Base-by-base conservation (phyloP, 2,888 invertebrate genomes). In the Meganola albula region DNA sequence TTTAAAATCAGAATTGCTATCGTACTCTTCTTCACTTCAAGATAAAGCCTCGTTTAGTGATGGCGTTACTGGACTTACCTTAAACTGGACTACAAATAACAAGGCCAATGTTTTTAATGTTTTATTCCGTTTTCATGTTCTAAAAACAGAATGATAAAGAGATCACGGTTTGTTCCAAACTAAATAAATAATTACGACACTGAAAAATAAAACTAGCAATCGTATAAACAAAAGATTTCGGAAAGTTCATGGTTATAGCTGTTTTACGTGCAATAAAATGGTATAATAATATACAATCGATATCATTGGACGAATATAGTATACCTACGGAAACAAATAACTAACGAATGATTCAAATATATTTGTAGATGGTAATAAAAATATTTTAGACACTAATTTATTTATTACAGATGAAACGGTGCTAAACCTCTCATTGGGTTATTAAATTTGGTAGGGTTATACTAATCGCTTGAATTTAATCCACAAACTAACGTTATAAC, bases 1-100 rank as follows among this genome's bases (percentile, higher is more conserved):
- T 72, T 70, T 69, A 58, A 71, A 71, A 74, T 69, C 67, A 50
- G 63, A 63, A 45, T 50, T 43, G 59, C 56, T 60, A 61, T 69
- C 61, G 60, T 50, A 36, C 44, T 51, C 58, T 63, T 62, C 58
- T 59, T 56, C 44, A 40, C 50, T 60, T 56, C 47, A 57, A 64
- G 57, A 60, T 51, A 42, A 37, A 44, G 66, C 55, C 44, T 53
- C 53, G 58, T 66, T 67, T 52, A 31, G 23, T 26, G 21, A 22
- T 3, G 11, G 24, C 11, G 12, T 31, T 30, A 40, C 51, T 42
- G 27, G 6, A 16, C 6, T 5, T 16, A 16, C 16, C 4, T n/a
- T n/a, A n/a, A n/a, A n/a, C n/a, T n/a, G n/a, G n/a, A n/a, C n/a
- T n/a, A n/a, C n/a, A n/a, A n/a, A n/a, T n/a, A n/a, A n/a, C n/a